These are phyloP conservation scores for Ciona savignyi DNA, from an alignment of 23 tunicate species.

Conservation along the genomic window DNA sequence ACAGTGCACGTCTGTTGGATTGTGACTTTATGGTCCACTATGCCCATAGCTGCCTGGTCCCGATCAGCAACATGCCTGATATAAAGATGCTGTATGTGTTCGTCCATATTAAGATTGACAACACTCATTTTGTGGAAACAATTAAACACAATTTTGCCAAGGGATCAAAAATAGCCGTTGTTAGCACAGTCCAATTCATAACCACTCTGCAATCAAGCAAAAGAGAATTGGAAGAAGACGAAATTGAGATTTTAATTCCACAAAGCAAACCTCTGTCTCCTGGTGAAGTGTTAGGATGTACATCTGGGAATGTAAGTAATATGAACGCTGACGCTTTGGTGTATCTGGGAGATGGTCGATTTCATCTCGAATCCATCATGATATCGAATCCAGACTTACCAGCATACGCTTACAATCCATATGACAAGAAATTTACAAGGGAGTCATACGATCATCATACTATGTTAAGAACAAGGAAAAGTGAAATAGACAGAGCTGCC, in stretches of 20 bases:
- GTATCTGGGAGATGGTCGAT: conserved; percentile 91
- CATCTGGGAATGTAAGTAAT: conserved; percentile 21
- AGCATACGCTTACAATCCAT: conserved; percentile 91
- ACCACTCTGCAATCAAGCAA: conserved; percentile 59
- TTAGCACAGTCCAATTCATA: conserved; percentile 92
- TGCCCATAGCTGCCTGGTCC: conserved; percentile 91
- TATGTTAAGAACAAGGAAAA: conserved; percentile 46
- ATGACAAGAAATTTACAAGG: conserved; percentile 65
- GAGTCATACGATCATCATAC: conserved; percentile 72
- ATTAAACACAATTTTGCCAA: conserved; percentile 49
- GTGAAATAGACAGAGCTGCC: conserved; percentile 38
- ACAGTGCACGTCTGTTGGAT: conserved; percentile 69
- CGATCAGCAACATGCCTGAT: conserved; percentile 89
- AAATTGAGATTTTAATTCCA: conserved; percentile 43
- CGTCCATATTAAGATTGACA: conserved; percentile 85
- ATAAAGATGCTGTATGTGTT: conserved; percentile 92
- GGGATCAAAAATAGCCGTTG: conserved; percentile 41
- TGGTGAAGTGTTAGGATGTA: conserved; percentile 95
- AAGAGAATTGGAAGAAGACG: conserved; percentile 34
- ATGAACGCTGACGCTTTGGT: conserved; percentile 61
- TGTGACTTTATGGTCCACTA: conserved; percentile 96
- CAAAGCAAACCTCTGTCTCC: conserved; percentile 76
- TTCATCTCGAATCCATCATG: conserved; percentile 96
- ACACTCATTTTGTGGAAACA: conserved; percentile 68
- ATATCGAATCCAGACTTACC: conserved; percentile 80